These are phyloP conservation scores for Caenorhabditis sp. DNA, from an alignment of 2,888 invertebrate species.

Conservation along the genomic window DNA sequence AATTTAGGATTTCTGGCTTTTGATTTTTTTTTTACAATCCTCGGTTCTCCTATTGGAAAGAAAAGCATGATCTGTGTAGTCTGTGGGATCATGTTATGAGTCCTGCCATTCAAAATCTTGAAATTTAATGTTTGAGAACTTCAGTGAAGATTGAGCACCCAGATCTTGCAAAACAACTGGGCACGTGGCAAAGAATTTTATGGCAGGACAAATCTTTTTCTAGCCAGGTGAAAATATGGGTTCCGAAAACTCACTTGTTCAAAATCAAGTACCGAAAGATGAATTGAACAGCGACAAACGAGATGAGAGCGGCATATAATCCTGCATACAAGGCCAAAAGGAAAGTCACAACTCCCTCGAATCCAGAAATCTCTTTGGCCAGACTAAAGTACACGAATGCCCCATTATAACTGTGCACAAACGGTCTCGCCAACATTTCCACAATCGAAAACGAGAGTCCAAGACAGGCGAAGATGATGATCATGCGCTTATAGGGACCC, in stretches of 20 bases:
- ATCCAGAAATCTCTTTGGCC: conserved; percentile 40
- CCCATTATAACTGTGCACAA: conserved; percentile 46
- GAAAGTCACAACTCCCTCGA: conserved; percentile 30
- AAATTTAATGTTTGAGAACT: too few relatives aligned
- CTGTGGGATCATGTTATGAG: too few relatives aligned
- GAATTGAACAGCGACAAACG: conserved; percentile 46
- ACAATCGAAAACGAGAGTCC: conserved; percentile 37
- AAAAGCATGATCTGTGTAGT: too few relatives aligned
- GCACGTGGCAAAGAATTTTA: too few relatives aligned
- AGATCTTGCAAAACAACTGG: too few relatives aligned
- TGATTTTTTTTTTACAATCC: too few relatives aligned
- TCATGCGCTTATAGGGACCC: conserved; percentile 52
- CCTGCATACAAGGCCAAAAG: conserved; percentile 37
- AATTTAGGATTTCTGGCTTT: too few relatives aligned
- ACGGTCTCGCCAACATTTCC: conserved; percentile 44
- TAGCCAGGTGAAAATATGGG: too few relatives aligned
- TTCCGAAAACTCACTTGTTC: conserved; percentile 28
- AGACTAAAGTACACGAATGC: conserved; percentile 50
- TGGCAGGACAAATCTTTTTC: too few relatives aligned
- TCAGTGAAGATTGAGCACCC: too few relatives aligned
- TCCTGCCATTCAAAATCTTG: too few relatives aligned
- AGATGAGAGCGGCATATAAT: conserved; percentile 28
- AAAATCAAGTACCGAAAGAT: conserved; percentile 38
- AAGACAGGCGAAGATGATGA: conserved; percentile 38
- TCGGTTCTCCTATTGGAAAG: too few relatives aligned